Percentiles rank a stretch among this genome's conserved stretches.
phyloP scores from a whole-genome alignment of 2,888 invertebrate species.

The Tachina lurida region DNA sequence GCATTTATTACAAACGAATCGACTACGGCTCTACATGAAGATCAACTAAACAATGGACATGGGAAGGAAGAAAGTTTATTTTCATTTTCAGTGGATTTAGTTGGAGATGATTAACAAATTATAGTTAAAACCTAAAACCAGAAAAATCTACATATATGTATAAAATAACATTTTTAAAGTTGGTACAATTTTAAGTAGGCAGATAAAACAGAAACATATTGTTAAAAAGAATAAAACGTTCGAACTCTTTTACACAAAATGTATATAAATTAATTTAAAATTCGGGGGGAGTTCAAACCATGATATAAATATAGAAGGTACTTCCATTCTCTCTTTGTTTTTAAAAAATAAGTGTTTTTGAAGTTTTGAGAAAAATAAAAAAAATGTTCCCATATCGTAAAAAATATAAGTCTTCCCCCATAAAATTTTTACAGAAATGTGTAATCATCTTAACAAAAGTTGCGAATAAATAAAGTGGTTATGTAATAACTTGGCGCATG shows the following conservation, averaged over 20 bases:
- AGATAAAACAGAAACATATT: slow-evolving; percentile 8
- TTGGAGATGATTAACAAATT: slow-evolving; percentile 31
- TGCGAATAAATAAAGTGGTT: no score
- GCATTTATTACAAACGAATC: slow-evolving; percentile 51
- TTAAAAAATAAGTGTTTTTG: no score
- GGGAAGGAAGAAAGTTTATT: slow-evolving; percentile 62
- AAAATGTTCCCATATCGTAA: no score
- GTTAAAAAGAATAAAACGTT: slow-evolving; percentile 3
- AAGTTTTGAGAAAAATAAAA: no score
- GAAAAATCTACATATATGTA: background rate
- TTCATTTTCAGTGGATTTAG: slow-evolving; percentile 42
- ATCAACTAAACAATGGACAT: slow-evolving; percentile 59
- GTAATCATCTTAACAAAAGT: no score
- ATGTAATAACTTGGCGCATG: no score
- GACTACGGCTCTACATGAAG: slow-evolving; percentile 45
- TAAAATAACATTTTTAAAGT: slow-evolving; percentile 39
- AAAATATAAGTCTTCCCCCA: no score
- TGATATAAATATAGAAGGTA: no score
- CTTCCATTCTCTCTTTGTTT: no score
- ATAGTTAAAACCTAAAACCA: slow-evolving; percentile 1
- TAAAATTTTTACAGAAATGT: no score
- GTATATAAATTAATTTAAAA: slow-evolving; percentile 4
- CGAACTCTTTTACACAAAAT: background rate
- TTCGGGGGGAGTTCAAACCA: no score
- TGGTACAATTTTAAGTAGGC: slow-evolving; percentile 53